Conservation (phyloP, 1,140 invertebrate genomes). For the Rhizoglyphus robini region DNA sequence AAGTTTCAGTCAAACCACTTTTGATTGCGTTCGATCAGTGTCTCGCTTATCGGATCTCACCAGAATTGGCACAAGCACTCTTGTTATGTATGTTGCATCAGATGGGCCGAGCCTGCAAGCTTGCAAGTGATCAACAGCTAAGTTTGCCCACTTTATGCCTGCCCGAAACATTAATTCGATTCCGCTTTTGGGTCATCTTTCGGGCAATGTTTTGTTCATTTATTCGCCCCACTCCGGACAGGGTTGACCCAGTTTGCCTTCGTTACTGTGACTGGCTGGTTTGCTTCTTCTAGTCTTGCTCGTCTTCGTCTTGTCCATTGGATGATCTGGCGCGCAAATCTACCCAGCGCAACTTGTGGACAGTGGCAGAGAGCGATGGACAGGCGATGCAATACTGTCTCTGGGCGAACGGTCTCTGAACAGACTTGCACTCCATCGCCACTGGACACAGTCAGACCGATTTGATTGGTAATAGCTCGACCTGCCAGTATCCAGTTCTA, state of each 20-base stretch:
- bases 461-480: neutral
- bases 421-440: too few species aligned
- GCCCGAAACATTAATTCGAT: too few species aligned
- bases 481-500: neutral
- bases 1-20: neutral
- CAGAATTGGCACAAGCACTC: too few species aligned
- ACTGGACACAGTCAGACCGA: neutral
- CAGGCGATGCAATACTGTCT: too few species aligned
- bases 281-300: neutral
- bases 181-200: conserved; percentile 2
- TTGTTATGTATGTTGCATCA: too few species aligned
- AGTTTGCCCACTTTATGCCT: neutral
- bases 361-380: neutral
- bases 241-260: too few species aligned
- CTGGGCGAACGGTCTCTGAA: too few species aligned
- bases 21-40: neutral
- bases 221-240: too few species aligned
- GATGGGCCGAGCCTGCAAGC: too few species aligned
- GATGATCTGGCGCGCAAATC: neutral
- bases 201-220: too few species aligned
- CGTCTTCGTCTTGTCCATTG: neutral
- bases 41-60: neutral
- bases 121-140: neutral
- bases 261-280: too few species aligned
- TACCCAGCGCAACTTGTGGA: neutral